phyloP scores from a whole-genome alignment of 1,140 invertebrate species.

The Kradibia gibbosae region DNA sequence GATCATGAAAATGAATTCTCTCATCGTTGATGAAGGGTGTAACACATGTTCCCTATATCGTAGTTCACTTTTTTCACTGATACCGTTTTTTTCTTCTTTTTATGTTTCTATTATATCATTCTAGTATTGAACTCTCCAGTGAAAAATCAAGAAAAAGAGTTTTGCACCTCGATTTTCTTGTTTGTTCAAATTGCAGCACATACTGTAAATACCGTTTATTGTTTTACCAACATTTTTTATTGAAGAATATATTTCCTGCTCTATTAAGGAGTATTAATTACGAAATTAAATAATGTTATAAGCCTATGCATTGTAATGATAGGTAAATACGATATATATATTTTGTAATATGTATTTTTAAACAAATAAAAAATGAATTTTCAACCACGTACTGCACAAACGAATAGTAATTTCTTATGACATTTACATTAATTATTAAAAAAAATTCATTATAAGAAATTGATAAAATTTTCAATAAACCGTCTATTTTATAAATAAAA shows the following conservation, averaged over 20 bases:
- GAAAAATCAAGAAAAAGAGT: slow-evolving; percentile 7
- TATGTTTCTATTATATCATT: neutral
- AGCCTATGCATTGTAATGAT: too few species aligned
- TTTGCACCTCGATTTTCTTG: slow-evolving; percentile 26
- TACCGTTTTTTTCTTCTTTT: neutral
- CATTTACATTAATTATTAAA: too few species aligned
- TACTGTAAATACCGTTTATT: neutral
- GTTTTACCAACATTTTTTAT: slow-evolving; percentile 11
- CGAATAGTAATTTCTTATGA: too few species aligned
- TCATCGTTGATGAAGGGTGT: neutral
- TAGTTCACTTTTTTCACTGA: neutral
- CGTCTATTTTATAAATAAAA: too few species aligned
- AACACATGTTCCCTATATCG: neutral
- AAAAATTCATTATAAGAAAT: too few species aligned
- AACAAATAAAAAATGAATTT: too few species aligned
- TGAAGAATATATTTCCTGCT: neutral
- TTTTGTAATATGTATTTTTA: too few species aligned
- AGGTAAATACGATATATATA: too few species aligned
- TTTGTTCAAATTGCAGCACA: slow-evolving; percentile 38
- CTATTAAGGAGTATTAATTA: slow-evolving; percentile 25
- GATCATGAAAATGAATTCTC: too few species aligned
- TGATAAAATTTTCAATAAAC: too few species aligned
- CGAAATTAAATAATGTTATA: neutral
- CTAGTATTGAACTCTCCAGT: neutral
- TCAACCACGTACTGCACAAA: too few species aligned